Evolutionary conservation across 2,888 invertebrate genomes (phyloP), one percentile per base, ranked within the genome.

Genomic region (Cryptophagus acutangulus): DNA sequence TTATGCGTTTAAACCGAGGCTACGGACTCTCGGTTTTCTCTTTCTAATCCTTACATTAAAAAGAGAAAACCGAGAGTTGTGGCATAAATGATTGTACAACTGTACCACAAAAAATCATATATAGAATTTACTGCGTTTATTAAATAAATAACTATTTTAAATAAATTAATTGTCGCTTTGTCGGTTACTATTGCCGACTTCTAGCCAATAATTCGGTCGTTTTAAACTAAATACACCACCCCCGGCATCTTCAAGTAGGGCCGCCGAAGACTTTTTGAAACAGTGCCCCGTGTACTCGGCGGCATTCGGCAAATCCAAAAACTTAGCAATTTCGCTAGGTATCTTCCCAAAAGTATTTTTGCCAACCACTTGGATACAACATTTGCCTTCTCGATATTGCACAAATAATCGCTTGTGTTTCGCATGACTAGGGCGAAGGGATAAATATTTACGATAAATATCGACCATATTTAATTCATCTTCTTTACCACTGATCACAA

Each of bases 381-480:
- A 42, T 34, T 42, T 42, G 13, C 31, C 35, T 8, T 37, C 29
- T 30, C 26, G 17, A 13, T 44, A 44, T 4, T 20, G 28, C 13
- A 44, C 18, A 20, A 43, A 43, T 8, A 43, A 30, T 25, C 42
- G 28, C 12, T 17, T 35, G n/a, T 17, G 24, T 13, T 10, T 14
- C 6, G 37, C 40, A 20, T 40, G 26, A 14, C 2, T 2, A 9
- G 39, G 46, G 35, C 46, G 40, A 2, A 46, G 34, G 13, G 31
- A 30, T 16, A 17, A 28, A 33, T 50, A 47, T 18, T 40, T 41
- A 12, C 41, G 14, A 14, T 43, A 43, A 3, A 41, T 26, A 16
- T 41, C 41, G 2, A 40, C 17, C 24, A 6, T 8, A 20, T 20
- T 20, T 20, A n/a, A n/a, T n/a, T n/a, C n/a, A 17, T 28, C 38